phyloP scores from a whole-genome alignment of 2,113 vertebrate genomes.

The Chaetodon trifascialis region DNA sequence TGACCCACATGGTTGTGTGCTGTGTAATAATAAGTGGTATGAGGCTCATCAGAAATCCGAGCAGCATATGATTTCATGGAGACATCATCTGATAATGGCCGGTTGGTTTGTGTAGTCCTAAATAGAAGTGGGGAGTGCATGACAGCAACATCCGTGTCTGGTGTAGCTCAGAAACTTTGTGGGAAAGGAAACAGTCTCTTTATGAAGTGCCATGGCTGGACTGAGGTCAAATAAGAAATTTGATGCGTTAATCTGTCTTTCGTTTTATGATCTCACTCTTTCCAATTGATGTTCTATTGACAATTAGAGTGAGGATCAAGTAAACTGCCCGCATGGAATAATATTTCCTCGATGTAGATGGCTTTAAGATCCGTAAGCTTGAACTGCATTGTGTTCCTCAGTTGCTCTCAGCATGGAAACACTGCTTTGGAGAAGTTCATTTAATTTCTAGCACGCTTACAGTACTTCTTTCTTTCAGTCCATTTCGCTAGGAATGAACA shows the following conservation, averaged over 20 bases:
- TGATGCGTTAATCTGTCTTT: background rate
- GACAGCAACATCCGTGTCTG: constrained; percentile 56
- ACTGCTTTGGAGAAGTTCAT: background rate
- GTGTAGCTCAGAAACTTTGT: constrained; percentile 37
- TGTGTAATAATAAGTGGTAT: constrained; percentile 39
- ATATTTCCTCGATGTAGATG: no score
- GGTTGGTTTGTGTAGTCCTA: constrained; percentile 58
- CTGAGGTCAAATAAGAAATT: constrained; percentile 13
- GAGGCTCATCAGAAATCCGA: constrained; percentile 12
- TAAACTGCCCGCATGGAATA: background rate
- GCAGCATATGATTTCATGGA: constrained; percentile 65
- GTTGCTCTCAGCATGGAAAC: background rate
- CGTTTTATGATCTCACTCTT: constrained; percentile 5
- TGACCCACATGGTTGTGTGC: constrained; percentile 33
- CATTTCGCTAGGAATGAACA: background rate
- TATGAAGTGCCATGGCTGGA: constrained; percentile 13
- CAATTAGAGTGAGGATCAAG: background rate
- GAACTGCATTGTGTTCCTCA: background rate
- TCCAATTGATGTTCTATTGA: background rate
- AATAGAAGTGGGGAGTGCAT: constrained; percentile 58
- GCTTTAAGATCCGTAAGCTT: background rate
- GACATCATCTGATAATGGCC: constrained; percentile 58
- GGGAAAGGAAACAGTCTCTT: constrained; percentile 23
- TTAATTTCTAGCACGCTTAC: background rate
- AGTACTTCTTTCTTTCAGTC: background rate